Percentiles rank a stretch among this genome's conserved stretches.
These are phyloP conservation scores for Orthonyx spaldingii DNA, from an alignment of 2,113 vertebrate species.

Conservation along the genomic window DNA sequence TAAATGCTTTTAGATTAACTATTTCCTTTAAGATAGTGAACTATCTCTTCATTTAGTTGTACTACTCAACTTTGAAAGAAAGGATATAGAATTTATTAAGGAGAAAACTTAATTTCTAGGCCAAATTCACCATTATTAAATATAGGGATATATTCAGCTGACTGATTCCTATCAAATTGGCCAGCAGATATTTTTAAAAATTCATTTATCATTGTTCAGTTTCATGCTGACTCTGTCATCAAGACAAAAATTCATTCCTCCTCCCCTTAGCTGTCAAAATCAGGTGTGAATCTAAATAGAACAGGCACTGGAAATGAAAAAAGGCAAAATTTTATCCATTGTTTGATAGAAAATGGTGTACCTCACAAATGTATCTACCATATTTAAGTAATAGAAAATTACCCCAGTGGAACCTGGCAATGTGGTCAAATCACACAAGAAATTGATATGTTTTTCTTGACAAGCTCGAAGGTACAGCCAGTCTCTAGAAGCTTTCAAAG, in stretches of 20 bases:
- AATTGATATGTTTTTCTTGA: not conserved
- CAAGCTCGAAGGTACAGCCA: not conserved
- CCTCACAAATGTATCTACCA: not conserved
- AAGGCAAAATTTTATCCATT: not conserved
- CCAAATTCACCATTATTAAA: not conserved
- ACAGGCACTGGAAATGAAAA: not conserved
- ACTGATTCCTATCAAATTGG: not conserved
- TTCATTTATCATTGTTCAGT: not conserved
- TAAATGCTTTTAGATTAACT: not conserved
- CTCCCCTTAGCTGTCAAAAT: not conserved
- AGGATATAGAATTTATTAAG: not conserved
- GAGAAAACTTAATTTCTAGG: not conserved
- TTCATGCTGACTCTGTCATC: not conserved
- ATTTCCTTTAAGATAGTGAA: not conserved
- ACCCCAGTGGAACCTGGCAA: not conserved
- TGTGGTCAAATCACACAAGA: not conserved
- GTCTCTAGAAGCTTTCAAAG: not conserved
- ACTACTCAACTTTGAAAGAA: not conserved
- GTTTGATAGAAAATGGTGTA: not conserved
- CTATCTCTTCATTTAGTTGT: not conserved
- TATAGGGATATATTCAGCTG: not conserved
- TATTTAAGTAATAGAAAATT: not conserved
- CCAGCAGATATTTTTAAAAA: not conserved
- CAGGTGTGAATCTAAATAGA: not conserved
- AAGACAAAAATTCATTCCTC: not conserved